Evolutionary conservation across 2,888 invertebrate genomes (phyloP).

Genomic region (Epirrhoe alternata): DNA sequence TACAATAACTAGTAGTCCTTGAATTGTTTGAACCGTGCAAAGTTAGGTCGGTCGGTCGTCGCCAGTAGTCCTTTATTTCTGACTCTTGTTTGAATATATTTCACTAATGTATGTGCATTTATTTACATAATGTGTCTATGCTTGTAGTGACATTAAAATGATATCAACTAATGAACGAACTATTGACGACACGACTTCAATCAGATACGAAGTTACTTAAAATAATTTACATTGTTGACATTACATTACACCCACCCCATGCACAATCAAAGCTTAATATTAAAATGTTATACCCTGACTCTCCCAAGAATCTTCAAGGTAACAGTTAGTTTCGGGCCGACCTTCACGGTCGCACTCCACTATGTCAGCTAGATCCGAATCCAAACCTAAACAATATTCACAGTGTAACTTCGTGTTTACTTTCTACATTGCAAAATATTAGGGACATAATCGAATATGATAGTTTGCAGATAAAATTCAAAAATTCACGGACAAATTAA

Average conservation of each 20-base stretch:
- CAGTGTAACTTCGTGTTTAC: constrained; percentile 34
- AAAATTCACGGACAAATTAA: constrained; percentile 61
- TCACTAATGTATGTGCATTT: constrained; percentile 44
- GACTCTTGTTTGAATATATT: constrained; percentile 26
- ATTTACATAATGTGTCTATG: constrained; percentile 52
- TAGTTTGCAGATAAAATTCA: constrained; percentile 43
- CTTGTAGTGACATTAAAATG: constrained; percentile 41
- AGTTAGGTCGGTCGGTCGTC: constrained; percentile 31
- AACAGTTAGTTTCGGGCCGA: constrained; percentile 82
- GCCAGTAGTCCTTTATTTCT: constrained; percentile 41
- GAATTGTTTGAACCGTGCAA: constrained; percentile 61
- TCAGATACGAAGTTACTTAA: constrained; percentile 36
- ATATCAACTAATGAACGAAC: constrained; percentile 35
- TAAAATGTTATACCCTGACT: constrained; percentile 74
- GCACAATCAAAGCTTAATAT: constrained; percentile 67
- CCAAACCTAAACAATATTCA: constrained; percentile 80
- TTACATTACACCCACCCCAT: constrained; percentile 65
- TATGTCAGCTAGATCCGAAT: constrained; percentile 77
- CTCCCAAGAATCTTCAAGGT: constrained; percentile 84
- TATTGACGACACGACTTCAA: constrained; percentile 42
- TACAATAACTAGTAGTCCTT: constrained; percentile 54
- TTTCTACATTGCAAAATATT: not conserved
- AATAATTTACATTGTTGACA: constrained; percentile 39
- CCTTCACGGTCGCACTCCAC: constrained; percentile 80
- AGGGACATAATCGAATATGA: not conserved